These are phyloP conservation scores for Gorsachius goisagi DNA, from an alignment of 2,113 vertebrate species.

Conservation along the genomic window DNA sequence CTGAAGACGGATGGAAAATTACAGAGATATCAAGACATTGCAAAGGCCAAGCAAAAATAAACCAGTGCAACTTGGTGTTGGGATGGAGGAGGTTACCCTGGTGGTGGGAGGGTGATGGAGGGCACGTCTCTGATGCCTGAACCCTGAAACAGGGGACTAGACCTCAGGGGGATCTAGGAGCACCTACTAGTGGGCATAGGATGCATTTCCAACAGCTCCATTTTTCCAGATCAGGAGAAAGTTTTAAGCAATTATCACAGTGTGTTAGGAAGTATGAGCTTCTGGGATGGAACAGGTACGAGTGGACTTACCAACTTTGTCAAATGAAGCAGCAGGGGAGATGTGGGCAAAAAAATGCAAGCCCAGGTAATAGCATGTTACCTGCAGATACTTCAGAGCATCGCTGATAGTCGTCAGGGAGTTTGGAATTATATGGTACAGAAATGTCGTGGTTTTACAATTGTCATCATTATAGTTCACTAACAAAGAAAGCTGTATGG, in stretches of 20 bases:
- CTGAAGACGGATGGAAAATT: background rate
- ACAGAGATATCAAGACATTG: background rate
- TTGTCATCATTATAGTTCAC: background rate
- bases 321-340: background rate
- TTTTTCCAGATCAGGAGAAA: background rate
- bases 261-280: background rate
- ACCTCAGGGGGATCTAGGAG: background rate
- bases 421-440: background rate
- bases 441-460: background rate
- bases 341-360: background rate
- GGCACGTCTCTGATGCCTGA: background rate
- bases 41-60: background rate
- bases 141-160: background rate
- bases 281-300: background rate
- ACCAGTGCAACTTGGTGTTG: accelerated
- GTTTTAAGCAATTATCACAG: background rate
- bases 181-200: background rate
- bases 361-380: background rate
- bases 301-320: background rate
- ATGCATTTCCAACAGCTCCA: background rate
- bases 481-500: background rate
- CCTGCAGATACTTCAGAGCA: background rate
- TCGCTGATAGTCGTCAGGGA: background rate
- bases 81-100: background rate
- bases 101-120: background rate